Base-by-base conservation (phyloP, 2,888 invertebrate species). In the Cyclophora albipunctata region DNA sequence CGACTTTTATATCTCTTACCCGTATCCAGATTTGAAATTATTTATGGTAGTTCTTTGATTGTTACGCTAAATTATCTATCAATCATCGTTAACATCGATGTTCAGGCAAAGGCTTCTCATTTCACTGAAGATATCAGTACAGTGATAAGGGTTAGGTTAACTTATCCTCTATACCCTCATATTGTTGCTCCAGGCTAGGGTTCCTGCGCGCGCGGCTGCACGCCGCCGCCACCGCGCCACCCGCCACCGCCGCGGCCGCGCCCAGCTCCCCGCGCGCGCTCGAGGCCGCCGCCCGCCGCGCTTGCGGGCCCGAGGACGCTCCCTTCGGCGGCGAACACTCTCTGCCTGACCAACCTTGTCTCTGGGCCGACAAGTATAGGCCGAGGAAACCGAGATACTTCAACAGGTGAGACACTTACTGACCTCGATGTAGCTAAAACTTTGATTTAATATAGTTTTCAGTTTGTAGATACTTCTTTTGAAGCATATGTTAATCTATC, bases 351-450 rank as follows among this genome's bases (percentile, higher is more conserved):
- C 95, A 96, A 84, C 93, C 96, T 5, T 96, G 96, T 70, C 85
- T 97, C 35, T 99, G 99, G 97, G 97, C 98, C 0, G 99, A 99
- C 84, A 99, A 99, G 85, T 99, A 99, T 81, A 89, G 99, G 6
- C 99, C 99, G 0, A 86, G 99, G 45, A 99, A 99, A 63, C 99
- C 99, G 1, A 86, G 99, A 33, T 99, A 99, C 86, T 98, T 99
- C 87, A 99, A 99, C 90, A 90, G 88, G 86, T 84, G 37, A 44
- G 7, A 4, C 7, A 5, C 40, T 5, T 42, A 5, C 34, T 3
- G 3, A 34, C 44, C 4, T 6, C 2, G 3, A 0, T 3, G 2
- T 3, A 40, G 42, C 3, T 7, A 2, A 3, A 41, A 0, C 37
- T 41, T n/a, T 2, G 3, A 42, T 45, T 5, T 20, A 20, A 20